Evolutionary conservation across 2,797 vertebrate species (phyloP).

Genomic region (Enteromius treurensis): DNA sequence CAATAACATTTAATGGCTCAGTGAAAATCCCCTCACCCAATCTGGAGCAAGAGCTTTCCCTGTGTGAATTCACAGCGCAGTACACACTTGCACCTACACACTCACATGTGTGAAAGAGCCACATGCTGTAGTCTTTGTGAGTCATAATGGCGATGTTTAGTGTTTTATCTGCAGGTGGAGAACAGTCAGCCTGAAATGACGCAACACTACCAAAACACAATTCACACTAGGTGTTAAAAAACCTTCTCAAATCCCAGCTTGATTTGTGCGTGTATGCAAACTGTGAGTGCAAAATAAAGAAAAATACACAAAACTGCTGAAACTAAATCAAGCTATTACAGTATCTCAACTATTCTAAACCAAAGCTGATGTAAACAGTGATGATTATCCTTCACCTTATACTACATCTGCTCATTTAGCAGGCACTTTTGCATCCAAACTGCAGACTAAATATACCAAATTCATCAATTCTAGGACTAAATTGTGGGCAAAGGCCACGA

Average conservation of each 20-base stretch:
- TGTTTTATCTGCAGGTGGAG: not conserved
- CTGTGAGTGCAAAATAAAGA: not conserved
- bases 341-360: not conserved
- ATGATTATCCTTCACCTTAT: not conserved
- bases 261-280: not conserved
- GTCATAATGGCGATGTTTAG: conserved; percentile 13
- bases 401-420: not conserved
- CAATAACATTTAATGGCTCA: conserved; percentile 30
- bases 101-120: conserved; percentile 7
- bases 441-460: not conserved
- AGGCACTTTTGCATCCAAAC: not conserved
- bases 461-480: not conserved
- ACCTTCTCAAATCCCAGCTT: not conserved
- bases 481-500: not conserved
- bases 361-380: not conserved
- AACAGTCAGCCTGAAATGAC: not conserved
- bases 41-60: conserved; percentile 28
- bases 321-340: not conserved
- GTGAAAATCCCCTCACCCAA: conserved; percentile 21
- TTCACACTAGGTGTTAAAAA: not conserved
- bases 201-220: conserved; percentile 10
- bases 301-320: not conserved
- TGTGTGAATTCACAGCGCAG: conserved; percentile 5
- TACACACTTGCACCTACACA: conserved; percentile 16
- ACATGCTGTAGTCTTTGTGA: conserved; percentile 1